Evolutionary conservation across 2,113 vertebrate genomes (phyloP).

Genomic region (Hemiscyllium ocellatum): DNA sequence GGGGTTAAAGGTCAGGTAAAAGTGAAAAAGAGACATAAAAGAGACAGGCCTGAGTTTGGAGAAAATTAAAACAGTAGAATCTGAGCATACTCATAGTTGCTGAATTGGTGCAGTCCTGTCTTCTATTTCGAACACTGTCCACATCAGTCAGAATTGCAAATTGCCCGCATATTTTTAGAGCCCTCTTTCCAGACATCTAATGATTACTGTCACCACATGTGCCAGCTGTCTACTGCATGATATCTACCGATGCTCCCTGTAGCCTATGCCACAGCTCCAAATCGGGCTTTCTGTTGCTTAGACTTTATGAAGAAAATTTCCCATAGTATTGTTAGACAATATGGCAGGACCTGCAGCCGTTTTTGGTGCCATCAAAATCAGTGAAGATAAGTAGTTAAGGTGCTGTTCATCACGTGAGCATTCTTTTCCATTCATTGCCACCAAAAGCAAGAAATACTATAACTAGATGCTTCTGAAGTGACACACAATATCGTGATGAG

Average conservation of each 20-base stretch:
- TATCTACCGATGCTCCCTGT: background rate
- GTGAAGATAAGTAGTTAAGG: background rate
- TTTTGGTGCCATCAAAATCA: background rate
- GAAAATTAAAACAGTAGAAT: background rate
- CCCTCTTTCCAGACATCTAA: background rate
- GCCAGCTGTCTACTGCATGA: background rate
- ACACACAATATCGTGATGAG: background rate
- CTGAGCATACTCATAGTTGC: background rate
- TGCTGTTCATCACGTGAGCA: background rate
- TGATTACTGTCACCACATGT: background rate
- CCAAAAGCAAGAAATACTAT: background rate
- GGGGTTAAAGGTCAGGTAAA: background rate
- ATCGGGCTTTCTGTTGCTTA: background rate
- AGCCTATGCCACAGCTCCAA: background rate
- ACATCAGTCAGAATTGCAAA: background rate
- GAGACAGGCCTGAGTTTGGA: background rate
- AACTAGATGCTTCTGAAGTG: background rate
- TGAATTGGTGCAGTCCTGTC: background rate
- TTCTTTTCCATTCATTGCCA: background rate
- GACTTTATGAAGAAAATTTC: background rate
- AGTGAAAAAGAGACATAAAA: background rate
- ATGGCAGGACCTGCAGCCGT: background rate
- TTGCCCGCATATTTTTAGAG: background rate
- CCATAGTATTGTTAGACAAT: background rate
- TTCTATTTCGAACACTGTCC: background rate